Base-by-base conservation (phyloP, 2,888 invertebrate genomes). In the Mongoloraphidia duomilia region DNA sequence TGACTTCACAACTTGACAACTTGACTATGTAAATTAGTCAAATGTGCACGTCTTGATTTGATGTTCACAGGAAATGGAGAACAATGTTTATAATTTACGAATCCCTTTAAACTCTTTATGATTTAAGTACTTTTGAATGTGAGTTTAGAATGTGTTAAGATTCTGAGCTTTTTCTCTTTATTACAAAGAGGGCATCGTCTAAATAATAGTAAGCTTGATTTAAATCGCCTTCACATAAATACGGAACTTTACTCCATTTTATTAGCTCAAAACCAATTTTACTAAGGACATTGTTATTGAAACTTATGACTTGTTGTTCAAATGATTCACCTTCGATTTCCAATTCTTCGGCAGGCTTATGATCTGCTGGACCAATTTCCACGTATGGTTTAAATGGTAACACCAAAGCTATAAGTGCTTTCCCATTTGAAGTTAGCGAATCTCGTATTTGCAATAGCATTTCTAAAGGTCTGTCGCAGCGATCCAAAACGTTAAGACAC, bases 201-300 rank as follows among this genome's bases (percentile, higher is more conserved):
- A 95, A 75, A 80, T 90, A 90, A 69, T 94, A 95, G 70, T 85
- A 90, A 0, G 89, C 84, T 66, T 89, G 90, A 43, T 84, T 77
- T 55, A 95, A 74, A 67, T 97, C 96, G 1, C 97, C 97, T 69
- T 98, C 96, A 68, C 96, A 97, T 38, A 98, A 74, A 65, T 97
- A 97, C 0, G 97, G 97, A 40, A 94, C 80, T 59, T 90, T 79
- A 10, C 90, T 82, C 90, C 95, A 97, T 6, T 80, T 74, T 43
- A 83, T 75, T 39, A 96, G 75, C 49, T 78, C 74, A 65, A 90
- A 89, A 4, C 85, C 85, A 45, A 76, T 66, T 1, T 82, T 80
- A 40, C 49, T 62, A 44, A 84, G 75, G 8, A 84, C 77, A 51
- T 76, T 63, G 37, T 70, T 63, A 26, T 80, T 69, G 58, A 94